Percentiles rank a stretch among this genome's conserved stretches.
phyloP scores from a whole-genome alignment of 2,888 invertebrate species.

The Tenthredo mesomela region DNA sequence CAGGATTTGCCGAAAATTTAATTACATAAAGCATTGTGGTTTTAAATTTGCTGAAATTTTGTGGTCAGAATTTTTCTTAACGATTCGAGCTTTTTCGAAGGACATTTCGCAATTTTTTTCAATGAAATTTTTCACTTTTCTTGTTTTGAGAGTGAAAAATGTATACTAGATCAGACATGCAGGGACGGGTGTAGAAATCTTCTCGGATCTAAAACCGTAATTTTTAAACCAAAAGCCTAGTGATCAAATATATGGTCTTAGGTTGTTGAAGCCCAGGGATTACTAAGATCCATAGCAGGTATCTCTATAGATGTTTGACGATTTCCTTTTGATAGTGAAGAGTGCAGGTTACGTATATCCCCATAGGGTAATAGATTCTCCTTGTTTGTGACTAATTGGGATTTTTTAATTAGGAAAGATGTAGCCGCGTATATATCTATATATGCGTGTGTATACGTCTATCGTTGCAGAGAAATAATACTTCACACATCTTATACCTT shows the following conservation, averaged over 20 bases:
- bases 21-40: no score
- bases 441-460: neutral
- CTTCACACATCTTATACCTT: neutral
- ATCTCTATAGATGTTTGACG: neutral
- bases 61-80: no score
- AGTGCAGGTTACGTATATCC: neutral
- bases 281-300: neutral
- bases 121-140: neutral
- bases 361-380: neutral
- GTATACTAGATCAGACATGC: no score
- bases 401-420: constrained; percentile 42
- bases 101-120: neutral
- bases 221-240: neutral
- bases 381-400: constrained; percentile 33
- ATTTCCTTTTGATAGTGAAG: neutral
- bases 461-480: neutral
- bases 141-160: no score
- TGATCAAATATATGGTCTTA: neutral
- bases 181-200: no score
- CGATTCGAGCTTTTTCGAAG: no score
- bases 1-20: neutral
- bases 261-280: neutral
- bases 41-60: no score
- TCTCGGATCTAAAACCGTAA: no score
- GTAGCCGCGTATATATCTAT: neutral